A percentile compares a stretch with the other conserved stretches of the same genome.
phyloP scores from a whole-genome alignment of 1,140 invertebrate genomes.

The Macrotrachela quadricornifera region DNA sequence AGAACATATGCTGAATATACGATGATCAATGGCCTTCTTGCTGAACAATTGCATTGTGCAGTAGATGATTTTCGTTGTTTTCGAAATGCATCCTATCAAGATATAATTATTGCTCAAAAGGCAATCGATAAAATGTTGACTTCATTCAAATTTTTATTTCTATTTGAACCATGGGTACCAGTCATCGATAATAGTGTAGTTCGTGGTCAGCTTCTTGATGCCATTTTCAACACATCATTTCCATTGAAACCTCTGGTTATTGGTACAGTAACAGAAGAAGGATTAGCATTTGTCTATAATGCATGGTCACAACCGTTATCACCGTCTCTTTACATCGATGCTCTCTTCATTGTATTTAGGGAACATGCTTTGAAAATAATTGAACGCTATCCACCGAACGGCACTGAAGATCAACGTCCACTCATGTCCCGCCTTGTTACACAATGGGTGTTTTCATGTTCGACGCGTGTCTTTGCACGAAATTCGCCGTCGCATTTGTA shows the following conservation, averaged over 20 bases:
- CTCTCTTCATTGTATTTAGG: not conserved
- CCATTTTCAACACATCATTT: not conserved
- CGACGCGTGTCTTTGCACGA: too few species aligned
- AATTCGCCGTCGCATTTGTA: not conserved
- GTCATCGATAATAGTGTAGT: conserved; percentile 1
- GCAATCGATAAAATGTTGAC: not conserved
- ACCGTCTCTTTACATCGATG: not conserved
- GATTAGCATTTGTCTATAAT: conserved; percentile 1
- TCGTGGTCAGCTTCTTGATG: not conserved
- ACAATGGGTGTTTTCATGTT: conserved; percentile 6
- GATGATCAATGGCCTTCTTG: not conserved
- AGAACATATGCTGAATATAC: too few species aligned
- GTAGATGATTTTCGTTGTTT: not conserved
- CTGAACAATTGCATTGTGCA: not conserved
- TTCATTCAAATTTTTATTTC: conserved; percentile 2
- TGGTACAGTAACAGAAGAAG: conserved; percentile 7
- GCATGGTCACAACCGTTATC: not conserved
- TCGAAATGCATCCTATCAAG: not conserved
- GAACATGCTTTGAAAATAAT: conserved; percentile 1
- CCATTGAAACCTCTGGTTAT: not conserved
- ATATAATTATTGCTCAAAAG: conserved; percentile 3
- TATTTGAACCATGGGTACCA: conserved; percentile 8
- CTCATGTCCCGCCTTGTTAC: not conserved
- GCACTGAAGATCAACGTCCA: not conserved
- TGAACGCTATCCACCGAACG: conserved; percentile 1